Percentiles rank a stretch among this genome's conserved stretches.
phyloP scores from a whole-genome alignment of 2,797 vertebrate species.

The Nasua narica region DNA sequence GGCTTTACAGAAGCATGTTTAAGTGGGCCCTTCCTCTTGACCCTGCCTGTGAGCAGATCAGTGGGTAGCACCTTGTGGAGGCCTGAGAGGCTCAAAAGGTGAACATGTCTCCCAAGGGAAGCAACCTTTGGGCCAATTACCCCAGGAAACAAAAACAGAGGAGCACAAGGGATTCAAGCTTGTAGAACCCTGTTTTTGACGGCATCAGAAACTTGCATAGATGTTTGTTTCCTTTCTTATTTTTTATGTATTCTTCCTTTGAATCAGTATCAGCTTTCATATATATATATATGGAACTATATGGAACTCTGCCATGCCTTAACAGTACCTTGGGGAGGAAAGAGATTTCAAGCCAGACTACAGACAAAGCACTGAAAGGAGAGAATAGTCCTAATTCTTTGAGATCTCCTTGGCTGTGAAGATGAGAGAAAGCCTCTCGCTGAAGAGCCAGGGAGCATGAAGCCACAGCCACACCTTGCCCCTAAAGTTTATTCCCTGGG shows the following conservation, averaged over 20 bases:
- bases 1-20: not conserved
- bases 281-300: not conserved
- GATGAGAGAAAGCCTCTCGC: not conserved
- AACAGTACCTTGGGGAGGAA: not conserved
- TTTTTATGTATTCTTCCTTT: not conserved
- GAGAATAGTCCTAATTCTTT: not conserved
- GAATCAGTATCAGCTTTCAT: not conserved
- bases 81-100: not conserved
- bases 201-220: not conserved
- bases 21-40: not conserved
- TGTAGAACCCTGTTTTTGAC: not conserved
- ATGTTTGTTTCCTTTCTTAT: not conserved
- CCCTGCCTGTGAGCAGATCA: not conserved
- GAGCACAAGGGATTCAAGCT: not conserved
- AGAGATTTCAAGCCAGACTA: not conserved
- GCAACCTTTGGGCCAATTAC: not conserved
- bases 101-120: not conserved
- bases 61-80: not conserved
- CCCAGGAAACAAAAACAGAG: not conserved
- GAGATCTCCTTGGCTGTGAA: not conserved
- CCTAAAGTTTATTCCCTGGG: not conserved
- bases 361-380: not conserved
- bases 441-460: not conserved
- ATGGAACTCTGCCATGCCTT: not conserved
- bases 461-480: not conserved